These are phyloP conservation scores for Platysternon megacephalum DNA, from an alignment of 2,113 vertebrate species.

Conservation along the genomic window DNA sequence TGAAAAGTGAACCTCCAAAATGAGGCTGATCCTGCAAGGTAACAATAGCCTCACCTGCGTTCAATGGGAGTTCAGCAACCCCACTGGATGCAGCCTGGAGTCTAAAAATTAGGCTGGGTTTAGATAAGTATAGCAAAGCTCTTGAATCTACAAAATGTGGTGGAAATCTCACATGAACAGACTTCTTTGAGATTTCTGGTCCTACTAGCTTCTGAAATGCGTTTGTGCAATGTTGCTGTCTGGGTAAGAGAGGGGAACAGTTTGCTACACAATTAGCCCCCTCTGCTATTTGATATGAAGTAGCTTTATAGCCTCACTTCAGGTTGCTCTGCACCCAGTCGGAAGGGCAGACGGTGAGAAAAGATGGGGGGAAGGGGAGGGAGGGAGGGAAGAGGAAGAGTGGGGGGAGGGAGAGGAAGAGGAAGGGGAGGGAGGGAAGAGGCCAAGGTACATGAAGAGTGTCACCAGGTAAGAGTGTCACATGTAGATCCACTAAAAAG, in stretches of 20 bases:
- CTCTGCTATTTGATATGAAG: not conserved
- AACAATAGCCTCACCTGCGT: not conserved
- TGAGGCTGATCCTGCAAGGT: not conserved
- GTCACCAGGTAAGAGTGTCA: not conserved
- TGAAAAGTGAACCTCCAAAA: not conserved
- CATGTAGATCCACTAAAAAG: not conserved
- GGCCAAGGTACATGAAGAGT: not conserved
- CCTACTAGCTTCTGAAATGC: not conserved
- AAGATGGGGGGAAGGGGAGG: not conserved
- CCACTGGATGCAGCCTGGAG: not conserved
- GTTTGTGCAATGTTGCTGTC: not conserved
- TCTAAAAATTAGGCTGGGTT: not conserved
- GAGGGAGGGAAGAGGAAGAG: too few relatives aligned
- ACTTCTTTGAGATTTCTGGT: not conserved
- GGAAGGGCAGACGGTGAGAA: not conserved
- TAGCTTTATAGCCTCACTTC: not conserved
- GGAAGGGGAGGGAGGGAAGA: not conserved
- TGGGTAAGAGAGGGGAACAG: not conserved
- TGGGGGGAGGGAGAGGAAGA: not conserved
- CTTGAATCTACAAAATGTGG: fast-evolving
- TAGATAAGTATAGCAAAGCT: not conserved
- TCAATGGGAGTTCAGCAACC: not conserved
- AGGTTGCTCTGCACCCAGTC: not conserved
- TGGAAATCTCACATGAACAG: not conserved
- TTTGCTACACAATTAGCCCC: not conserved